These are phyloP conservation scores for Sander lucioperca DNA, from an alignment of 2,113 vertebrate genomes.

Conservation along the genomic window DNA sequence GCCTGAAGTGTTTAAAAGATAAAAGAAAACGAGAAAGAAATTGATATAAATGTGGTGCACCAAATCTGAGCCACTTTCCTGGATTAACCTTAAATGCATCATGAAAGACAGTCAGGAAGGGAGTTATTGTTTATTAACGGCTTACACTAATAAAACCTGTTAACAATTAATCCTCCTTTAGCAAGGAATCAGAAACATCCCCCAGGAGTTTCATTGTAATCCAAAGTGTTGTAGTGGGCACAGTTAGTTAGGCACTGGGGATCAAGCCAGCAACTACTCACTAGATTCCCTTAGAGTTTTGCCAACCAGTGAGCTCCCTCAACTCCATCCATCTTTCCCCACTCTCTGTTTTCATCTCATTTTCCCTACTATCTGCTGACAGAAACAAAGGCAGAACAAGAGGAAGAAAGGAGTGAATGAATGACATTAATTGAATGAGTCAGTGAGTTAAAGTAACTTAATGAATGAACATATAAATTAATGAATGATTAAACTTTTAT, in stretches of 20 bases:
- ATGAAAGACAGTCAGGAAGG: not conserved
- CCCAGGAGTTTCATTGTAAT: constrained; percentile 60
- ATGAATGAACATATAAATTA: not conserved
- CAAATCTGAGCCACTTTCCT: not conserved
- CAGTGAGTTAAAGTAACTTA: not conserved
- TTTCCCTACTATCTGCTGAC: constrained; percentile 28
- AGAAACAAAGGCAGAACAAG: constrained; percentile 1
- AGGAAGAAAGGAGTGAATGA: not conserved
- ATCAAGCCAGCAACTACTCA: constrained; percentile 59
- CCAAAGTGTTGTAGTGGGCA: constrained; percentile 58
- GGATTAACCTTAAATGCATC: not conserved
- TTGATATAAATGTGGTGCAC: not conserved
- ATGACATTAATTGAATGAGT: constrained; percentile 17
- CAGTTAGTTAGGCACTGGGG: constrained; percentile 45
- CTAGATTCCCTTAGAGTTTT: constrained; percentile 48
- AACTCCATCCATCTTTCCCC: constrained; percentile 2
- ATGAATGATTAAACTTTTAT: constrained; percentile 8
- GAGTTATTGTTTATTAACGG: constrained; percentile 41
- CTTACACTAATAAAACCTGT: constrained; percentile 47
- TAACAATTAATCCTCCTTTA: constrained; percentile 47
- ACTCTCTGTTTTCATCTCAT: constrained; percentile 32
- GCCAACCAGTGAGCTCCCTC: constrained; percentile 40
- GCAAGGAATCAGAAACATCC: constrained; percentile 31
- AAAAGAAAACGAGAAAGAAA: not conserved
- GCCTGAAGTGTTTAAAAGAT: not conserved